phyloP scores from a whole-genome alignment of 1,140 invertebrate species.

The Lepidurus arcticus region DNA sequence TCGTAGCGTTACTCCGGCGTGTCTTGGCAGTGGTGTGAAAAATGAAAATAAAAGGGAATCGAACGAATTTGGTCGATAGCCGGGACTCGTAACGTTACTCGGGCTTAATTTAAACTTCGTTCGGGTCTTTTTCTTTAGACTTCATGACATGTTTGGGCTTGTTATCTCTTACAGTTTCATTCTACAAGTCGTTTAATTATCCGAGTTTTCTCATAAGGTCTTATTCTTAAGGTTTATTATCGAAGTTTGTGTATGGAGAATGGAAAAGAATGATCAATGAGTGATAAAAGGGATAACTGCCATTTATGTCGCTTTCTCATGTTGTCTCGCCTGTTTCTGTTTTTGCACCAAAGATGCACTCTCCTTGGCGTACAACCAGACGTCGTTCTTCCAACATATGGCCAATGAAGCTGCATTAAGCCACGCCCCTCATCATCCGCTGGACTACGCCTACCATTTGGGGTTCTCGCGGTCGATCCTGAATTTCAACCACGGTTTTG shows the following conservation, averaged over 20 bases:
- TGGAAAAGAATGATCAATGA: neutral
- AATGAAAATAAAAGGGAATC: too few relatives aligned
- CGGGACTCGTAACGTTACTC: too few relatives aligned
- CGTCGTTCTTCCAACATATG: constrained; percentile 12
- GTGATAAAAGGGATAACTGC: constrained; percentile 10
- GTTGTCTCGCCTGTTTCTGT: neutral
- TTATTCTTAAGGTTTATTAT: too few relatives aligned
- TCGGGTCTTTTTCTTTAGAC: too few relatives aligned
- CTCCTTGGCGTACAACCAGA: neutral
- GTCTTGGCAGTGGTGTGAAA: too few relatives aligned
- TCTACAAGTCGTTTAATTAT: neutral
- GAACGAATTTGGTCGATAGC: too few relatives aligned
- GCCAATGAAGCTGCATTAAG: constrained; percentile 13
- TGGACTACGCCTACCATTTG: constrained; percentile 11
- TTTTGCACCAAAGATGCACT: neutral
- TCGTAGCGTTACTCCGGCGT: too few relatives aligned
- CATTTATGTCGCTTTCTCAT: neutral
- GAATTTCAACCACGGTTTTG: neutral
- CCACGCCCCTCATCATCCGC: neutral
- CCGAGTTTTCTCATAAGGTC: neutral
- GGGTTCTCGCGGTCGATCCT: neutral
- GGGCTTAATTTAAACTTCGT: too few relatives aligned
- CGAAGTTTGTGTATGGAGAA: neutral
- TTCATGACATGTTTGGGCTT: neutral
- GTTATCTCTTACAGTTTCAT: neutral